Base-by-base conservation (phyloP, 2,797 vertebrate genomes). In the Pelochelys cantorii region DNA sequence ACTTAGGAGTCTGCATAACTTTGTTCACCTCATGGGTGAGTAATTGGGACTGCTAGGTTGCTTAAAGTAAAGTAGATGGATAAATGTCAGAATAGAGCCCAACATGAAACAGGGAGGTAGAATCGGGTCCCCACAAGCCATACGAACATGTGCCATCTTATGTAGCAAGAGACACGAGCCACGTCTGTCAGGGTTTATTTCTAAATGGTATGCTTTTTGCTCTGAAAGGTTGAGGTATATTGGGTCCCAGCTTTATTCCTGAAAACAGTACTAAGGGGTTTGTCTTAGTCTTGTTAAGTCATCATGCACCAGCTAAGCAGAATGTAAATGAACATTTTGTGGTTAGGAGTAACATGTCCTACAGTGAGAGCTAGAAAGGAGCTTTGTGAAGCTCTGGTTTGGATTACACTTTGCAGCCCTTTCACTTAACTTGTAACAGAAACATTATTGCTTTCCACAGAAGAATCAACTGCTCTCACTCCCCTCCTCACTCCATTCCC, bases 381-480 rank as follows among this genome's bases (percentile, higher is more conserved):
- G 89, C 75, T 71, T 71, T 37, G n/a, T 71, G 68, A 71, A 37
- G 18, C n/a, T 68, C 65, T 81, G 5, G 0, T 77, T 92, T 34
- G 23, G 20, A n/a, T 88, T 80, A n/a, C 37, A 34, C 11, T 57
- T 68, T 55, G 37, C 20, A 52, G 20, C 37, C 4, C 37, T 93
- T 81, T n/a, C 27, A 3, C 1, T 0, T 14, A 25, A 77, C 65
- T 81, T 91, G 31, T 60, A 13, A 48, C 27, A 53, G 68, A 42
- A 85, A 29, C 5, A 1, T 1, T 2, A 20, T 52, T 65, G 12
- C 1, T 2, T 87, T 15, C 27, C 29, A n/a, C 34, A 55, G 59
- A 89, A 90, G 34, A 65, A 68, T 18, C 2, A 86, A 29, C 62
- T 55, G 68, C 37, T 85, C 84, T 92, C 75, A 2, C 59, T 94